phyloP scores from a whole-genome alignment of 2,113 vertebrate species.

The Ameiurus melas region DNA sequence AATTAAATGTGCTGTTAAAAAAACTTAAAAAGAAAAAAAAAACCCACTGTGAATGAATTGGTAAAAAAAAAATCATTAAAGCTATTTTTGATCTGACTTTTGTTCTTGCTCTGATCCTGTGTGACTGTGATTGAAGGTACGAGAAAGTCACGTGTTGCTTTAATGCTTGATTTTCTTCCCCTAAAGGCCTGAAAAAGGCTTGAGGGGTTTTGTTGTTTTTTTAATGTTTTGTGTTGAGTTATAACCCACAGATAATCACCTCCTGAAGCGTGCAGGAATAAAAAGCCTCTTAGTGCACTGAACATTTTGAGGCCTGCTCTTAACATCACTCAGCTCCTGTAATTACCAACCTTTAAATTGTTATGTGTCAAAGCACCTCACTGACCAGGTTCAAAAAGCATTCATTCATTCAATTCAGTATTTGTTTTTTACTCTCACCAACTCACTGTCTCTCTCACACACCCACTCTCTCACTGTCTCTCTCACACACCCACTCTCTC shows the following conservation, averaged over 20 bases:
- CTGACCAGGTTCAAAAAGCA: background rate
- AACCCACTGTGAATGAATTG: background rate
- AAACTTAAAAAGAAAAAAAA: background rate
- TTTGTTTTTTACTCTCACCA: background rate
- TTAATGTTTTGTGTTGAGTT: background rate
- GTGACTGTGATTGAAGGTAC: background rate
- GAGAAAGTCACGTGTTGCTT: background rate
- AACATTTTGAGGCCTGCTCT: background rate
- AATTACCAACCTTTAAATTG: background rate
- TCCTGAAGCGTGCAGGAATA: background rate
- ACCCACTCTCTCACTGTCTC: background rate
- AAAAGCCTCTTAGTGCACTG: background rate
- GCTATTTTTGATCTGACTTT: background rate
- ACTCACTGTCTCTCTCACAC: background rate
- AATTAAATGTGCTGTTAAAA: background rate
- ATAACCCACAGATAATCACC: background rate
- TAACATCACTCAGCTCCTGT: background rate
- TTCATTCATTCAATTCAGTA: background rate
- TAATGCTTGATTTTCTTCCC: background rate
- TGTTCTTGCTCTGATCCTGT: background rate
- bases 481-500: too few species aligned
- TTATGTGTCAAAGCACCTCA: background rate
- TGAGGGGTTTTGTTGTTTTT: background rate
- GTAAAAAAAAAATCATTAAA: background rate
- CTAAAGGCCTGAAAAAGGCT: too few species aligned